Percentiles rank a stretch among this genome's conserved stretches.
Conservation (phyloP, 2,113 vertebrate species). For the Elaphurus davidianus region DNA sequence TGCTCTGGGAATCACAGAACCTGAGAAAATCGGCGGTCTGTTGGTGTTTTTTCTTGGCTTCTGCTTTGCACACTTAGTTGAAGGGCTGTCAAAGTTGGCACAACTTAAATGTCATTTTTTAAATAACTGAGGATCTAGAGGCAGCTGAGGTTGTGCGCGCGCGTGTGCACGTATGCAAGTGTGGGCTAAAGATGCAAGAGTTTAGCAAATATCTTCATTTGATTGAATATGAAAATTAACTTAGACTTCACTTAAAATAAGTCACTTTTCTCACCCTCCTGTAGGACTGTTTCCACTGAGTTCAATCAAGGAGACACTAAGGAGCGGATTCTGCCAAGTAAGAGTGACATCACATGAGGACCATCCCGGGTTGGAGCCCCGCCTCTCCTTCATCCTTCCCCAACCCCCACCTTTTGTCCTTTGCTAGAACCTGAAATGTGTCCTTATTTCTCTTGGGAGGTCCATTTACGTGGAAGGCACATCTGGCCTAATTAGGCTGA, state of each 20-base stretch:
- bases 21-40: not conserved
- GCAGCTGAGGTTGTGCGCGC: conserved; percentile 51
- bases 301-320: conserved; percentile 76
- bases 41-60: conserved; percentile 33
- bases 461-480: conserved; percentile 83
- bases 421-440: conserved; percentile 79
- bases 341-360: conserved; percentile 74
- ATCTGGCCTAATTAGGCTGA: conserved; percentile 87
- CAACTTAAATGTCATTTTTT: conserved; percentile 78
- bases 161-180: not conserved
- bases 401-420: not conserved
- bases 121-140: conserved; percentile 72
- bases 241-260: conserved; percentile 59
- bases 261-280: conserved; percentile 51
- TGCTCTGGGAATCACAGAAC: conserved; percentile 34
- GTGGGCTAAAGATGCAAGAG: conserved; percentile 68
- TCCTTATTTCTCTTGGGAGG: conserved; percentile 84
- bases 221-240: conserved; percentile 74
- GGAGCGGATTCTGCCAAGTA: conserved; percentile 73
- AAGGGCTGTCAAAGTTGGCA: conserved; percentile 73
- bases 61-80: conserved; percentile 15
- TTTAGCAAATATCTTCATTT: conserved; percentile 75
- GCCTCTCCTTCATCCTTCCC: not conserved
- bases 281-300: conserved; percentile 30
- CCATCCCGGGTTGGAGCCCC: conserved; percentile 70